Base-by-base conservation (phyloP, 2,113 vertebrate species). In the Catharus bicknelli region DNA sequence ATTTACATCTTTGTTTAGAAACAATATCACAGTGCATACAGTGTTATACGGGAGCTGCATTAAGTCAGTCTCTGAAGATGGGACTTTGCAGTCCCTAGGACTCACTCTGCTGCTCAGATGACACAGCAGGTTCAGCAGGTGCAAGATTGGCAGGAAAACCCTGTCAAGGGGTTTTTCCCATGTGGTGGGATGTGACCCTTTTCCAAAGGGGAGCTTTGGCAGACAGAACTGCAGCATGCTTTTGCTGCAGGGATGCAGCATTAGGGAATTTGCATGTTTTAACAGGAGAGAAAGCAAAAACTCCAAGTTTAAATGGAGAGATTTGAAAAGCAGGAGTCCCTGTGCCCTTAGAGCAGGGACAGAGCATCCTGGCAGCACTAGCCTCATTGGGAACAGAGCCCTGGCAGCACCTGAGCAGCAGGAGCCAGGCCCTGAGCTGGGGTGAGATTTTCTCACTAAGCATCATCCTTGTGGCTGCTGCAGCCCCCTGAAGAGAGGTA, bases 391-490 rank as follows among this genome's bases (percentile, higher is more conserved):
- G 45, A 59, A 34, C 34, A 34, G 17, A 58, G 62, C 53, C 81
- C 50, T 19, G 55, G 55, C 25, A 48, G 53, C 4, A 10, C 23
- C 23, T 18, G 9, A 17, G 59, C 78, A 40, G n/a, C 36, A 51
- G 15, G 25, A 72, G 59, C 43, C 0, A 0, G 7, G 32, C 40
- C 10, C n/a, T 54, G 22, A 18, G 53, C 2, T 0, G 1, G 23
- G n/a, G 11, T 1, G 3, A 57, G 10, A 45, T 62, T 40, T 73
- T 45, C 54, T 26, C 18, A 38, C 42, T 29, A 16, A 69, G 45
- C 14, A 3, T 7, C 13, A 4, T 45, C 47, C 51, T 38, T 3
- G 0, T 25, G 10, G 23, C 62, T 70, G 75, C 57, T 58, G 51
- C 13, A 63, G 53, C 13, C 16, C 9, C 48, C 20, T 30, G 40